Conservation (phyloP, 1,140 invertebrate species). For the Cydia amplana region DNA sequence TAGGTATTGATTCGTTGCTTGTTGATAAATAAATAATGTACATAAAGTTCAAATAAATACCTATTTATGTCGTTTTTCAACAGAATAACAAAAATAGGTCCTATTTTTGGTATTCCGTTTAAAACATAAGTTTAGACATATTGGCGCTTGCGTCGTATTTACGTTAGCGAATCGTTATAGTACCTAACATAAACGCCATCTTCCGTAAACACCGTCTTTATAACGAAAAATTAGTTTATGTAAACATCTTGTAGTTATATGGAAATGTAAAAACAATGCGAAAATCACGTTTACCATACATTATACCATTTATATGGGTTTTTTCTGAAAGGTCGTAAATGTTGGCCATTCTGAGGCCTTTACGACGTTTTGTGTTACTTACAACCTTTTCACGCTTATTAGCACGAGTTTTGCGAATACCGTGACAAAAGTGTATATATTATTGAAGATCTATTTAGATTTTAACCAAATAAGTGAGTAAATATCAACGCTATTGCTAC, state of each 20-base stretch:
- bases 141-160: too few species aligned
- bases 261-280: not conserved
- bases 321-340: not conserved
- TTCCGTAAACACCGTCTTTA: too few species aligned
- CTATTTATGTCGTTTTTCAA: too few species aligned
- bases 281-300: not conserved
- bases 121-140: too few species aligned
- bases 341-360: not conserved
- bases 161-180: too few species aligned
- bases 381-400: not conserved
- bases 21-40: too few species aligned
- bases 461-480: not conserved
- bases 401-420: not conserved
- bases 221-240: not conserved
- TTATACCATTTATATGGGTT: not conserved
- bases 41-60: too few species aligned
- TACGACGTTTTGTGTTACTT: not conserved
- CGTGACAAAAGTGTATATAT: not conserved
- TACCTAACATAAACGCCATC: too few species aligned
- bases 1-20: too few species aligned
- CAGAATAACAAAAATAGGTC: too few species aligned
- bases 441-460: not conserved
- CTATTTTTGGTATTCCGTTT: not conserved
- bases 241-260: not conserved
- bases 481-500: not conserved